Evolutionary conservation across 2,797 vertebrate genomes (phyloP).

Genomic region (Limosa lapponica): DNA sequence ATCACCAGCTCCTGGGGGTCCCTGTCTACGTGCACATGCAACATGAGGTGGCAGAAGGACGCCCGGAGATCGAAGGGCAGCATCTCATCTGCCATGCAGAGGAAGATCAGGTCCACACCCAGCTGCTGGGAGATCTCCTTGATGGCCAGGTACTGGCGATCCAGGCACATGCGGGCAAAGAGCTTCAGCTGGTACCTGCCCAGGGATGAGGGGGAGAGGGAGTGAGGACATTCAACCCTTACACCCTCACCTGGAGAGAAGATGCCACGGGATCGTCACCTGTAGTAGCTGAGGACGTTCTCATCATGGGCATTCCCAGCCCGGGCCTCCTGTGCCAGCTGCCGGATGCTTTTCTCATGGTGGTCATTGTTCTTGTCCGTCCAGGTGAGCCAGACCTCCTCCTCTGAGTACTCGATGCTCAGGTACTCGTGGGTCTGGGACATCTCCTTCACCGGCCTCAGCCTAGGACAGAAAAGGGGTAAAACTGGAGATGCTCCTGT

Average conservation of each 20-base stretch:
- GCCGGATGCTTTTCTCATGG: conserved; percentile 93
- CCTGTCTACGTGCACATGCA: conserved; percentile 94
- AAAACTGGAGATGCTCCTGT: not conserved
- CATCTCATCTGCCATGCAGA: conserved; percentile 97
- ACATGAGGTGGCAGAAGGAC: conserved; percentile 98
- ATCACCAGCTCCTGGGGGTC: conserved; percentile 97
- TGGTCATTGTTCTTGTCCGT: conserved; percentile 88
- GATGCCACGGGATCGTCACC: conserved; percentile 69
- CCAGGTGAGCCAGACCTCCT: conserved; percentile 98
- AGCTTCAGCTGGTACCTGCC: conserved; percentile 96
- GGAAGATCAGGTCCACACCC: conserved; percentile 94
- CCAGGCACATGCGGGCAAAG: conserved; percentile 96
- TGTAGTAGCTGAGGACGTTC: conserved; percentile 95
- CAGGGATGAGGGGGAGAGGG: not conserved
- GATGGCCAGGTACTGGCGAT: conserved; percentile 97
- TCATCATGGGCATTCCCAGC: conserved; percentile 94
- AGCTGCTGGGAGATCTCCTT: conserved; percentile 97
- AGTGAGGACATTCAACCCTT: not conserved
- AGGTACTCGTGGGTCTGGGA: conserved; percentile 85
- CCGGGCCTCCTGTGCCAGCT: conserved; percentile 92
- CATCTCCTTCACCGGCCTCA: conserved; percentile 88
- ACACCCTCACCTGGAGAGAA: not conserved
- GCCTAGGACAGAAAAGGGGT: conserved; percentile 68
- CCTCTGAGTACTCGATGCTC: conserved; percentile 90
- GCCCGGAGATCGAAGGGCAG: conserved; percentile 95